phyloP scores from a whole-genome alignment of 2,113 vertebrate genomes.

The Crotalus horridus region DNA sequence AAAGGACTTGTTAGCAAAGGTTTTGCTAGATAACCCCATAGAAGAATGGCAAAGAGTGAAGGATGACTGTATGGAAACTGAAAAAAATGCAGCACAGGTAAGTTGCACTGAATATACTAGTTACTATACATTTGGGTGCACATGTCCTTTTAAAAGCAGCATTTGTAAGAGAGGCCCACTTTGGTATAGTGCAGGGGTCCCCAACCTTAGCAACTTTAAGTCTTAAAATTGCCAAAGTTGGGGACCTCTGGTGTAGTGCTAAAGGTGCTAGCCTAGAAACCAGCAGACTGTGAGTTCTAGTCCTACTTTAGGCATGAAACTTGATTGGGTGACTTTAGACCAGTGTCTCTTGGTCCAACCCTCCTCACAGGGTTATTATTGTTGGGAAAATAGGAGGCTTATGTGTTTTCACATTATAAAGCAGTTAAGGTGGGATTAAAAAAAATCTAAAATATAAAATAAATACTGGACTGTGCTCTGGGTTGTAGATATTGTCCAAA shows the following conservation, averaged over 20 bases:
- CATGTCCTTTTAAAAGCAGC: background rate
- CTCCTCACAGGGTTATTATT: background rate
- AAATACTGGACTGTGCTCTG: background rate
- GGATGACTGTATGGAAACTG: conserved; percentile 71
- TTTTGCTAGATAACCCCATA: conserved; percentile 75
- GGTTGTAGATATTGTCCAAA: background rate
- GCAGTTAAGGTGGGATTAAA: background rate
- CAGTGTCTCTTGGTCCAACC: background rate
- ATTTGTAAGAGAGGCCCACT: background rate
- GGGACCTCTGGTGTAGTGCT: background rate
- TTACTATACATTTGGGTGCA: background rate
- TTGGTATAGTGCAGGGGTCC: background rate
- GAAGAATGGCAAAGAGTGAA: conserved; percentile 71
- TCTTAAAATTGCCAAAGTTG: too few relatives aligned
- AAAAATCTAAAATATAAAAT: background rate
- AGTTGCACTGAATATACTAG: background rate
- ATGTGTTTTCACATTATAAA: background rate
- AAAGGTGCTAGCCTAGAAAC: background rate
- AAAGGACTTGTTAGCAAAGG: conserved; percentile 68
- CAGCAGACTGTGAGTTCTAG: background rate
- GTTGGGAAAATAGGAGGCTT: background rate
- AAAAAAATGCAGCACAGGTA: conserved; percentile 66
- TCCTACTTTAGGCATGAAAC: background rate
- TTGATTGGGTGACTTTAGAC: background rate
- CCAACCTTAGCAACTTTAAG: too few relatives aligned